phyloP scores from a whole-genome alignment of 2,113 vertebrate genomes.

The Protobothrops mucrosquamatus region DNA sequence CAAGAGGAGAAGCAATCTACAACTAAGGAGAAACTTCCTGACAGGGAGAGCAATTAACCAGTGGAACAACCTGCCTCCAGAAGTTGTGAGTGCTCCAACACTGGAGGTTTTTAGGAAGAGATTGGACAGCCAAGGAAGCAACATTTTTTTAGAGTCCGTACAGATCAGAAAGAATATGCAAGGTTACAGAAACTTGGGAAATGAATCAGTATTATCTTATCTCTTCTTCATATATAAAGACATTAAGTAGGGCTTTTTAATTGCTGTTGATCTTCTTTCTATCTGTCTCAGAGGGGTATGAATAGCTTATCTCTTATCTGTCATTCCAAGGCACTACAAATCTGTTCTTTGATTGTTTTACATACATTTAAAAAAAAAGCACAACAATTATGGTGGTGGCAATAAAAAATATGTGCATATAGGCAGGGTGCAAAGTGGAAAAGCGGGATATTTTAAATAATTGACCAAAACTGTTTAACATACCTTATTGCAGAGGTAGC shows the following conservation, averaged over 20 bases:
- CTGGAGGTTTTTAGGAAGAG: too few relatives aligned
- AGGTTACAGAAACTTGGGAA: too few relatives aligned
- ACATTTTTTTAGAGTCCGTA: too few relatives aligned
- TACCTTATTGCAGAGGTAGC: conserved; percentile 75
- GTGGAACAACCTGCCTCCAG: too few relatives aligned
- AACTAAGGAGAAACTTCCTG: too few relatives aligned
- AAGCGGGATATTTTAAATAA: background rate
- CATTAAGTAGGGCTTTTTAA: background rate
- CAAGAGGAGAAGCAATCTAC: too few relatives aligned
- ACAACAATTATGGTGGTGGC: background rate
- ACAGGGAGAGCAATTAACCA: too few relatives aligned
- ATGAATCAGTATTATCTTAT: too few relatives aligned
- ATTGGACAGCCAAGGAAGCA: too few relatives aligned
- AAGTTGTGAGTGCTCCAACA: too few relatives aligned
- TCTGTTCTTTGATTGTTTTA: background rate
- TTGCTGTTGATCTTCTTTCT: background rate
- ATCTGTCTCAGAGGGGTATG: background rate
- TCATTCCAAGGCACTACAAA: background rate
- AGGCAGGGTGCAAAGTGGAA: background rate
- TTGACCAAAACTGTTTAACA: background rate
- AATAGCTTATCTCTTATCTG: background rate
- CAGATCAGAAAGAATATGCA: too few relatives aligned
- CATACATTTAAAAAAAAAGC: background rate
- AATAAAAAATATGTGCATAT: background rate
- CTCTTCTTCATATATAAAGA: too few relatives aligned